Evolutionary conservation across 2,888 invertebrate genomes (phyloP).

Genomic region (Brachycybe producta): DNA sequence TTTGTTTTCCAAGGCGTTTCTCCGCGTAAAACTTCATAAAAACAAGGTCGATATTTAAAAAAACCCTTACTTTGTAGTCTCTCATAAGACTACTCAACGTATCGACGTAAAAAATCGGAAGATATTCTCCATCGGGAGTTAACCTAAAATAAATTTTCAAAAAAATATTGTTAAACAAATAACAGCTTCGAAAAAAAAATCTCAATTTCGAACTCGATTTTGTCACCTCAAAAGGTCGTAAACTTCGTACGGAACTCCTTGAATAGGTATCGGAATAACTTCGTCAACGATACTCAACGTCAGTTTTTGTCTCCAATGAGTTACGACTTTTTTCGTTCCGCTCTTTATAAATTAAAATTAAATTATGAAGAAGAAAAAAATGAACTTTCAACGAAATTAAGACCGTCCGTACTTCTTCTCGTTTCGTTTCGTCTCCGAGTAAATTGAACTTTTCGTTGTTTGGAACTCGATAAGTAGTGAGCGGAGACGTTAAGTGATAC

Average conservation of each 20-base stretch:
- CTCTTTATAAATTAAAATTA: not conserved
- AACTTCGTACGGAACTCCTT: slow-evolving; percentile 57
- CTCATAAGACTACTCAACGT: slow-evolving; percentile 63
- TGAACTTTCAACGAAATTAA: slow-evolving; percentile 20
- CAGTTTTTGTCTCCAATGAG: slow-evolving; percentile 60
- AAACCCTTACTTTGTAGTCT: slow-evolving; percentile 48
- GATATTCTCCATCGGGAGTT: slow-evolving; percentile 48
- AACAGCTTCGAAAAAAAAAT: slow-evolving; percentile 10
- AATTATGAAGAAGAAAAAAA: not conserved
- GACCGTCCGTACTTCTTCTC: slow-evolving; percentile 11
- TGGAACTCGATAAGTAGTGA: slow-evolving; percentile 63
- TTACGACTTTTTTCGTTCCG: slow-evolving; percentile 37
- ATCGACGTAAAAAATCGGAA: slow-evolving; percentile 73
- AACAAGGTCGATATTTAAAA: too few species aligned
- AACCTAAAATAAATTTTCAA: too few species aligned
- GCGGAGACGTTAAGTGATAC: slow-evolving; percentile 44
- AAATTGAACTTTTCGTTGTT: slow-evolving; percentile 46
- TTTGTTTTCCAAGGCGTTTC: too few species aligned
- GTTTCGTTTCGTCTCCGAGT: slow-evolving; percentile 23
- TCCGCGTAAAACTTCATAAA: too few species aligned
- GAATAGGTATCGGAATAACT: slow-evolving; percentile 47
- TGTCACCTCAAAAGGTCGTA: slow-evolving; percentile 45
- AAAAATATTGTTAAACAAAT: not conserved
- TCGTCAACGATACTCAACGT: slow-evolving; percentile 68
- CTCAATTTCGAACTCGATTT: slow-evolving; percentile 10